A percentile compares a stretch with the other conserved stretches of the same genome.
phyloP scores from a whole-genome alignment of 2,888 invertebrate genomes.

The Lordiphosa andalusiaca region DNA sequence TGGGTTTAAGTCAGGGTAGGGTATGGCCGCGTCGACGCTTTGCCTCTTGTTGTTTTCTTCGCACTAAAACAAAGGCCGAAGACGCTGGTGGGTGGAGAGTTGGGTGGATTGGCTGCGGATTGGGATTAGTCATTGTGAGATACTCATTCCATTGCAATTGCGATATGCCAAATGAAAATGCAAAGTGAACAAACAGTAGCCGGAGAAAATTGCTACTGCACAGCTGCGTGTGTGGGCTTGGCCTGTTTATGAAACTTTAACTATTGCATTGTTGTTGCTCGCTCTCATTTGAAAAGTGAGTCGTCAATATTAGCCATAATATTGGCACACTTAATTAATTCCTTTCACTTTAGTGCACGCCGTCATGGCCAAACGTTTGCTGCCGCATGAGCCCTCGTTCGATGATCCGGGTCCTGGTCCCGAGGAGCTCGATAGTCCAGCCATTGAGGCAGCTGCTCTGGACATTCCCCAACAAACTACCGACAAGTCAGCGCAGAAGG shows the following conservation, averaged over 20 bases:
- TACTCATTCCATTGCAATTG: constrained; percentile 21
- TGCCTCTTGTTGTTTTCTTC: constrained; percentile 9
- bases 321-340: neutral
- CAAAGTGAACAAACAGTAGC: constrained; percentile 22
- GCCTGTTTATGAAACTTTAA: neutral
- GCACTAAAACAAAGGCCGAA: constrained; percentile 45
- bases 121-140: constrained; percentile 52
- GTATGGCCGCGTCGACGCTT: constrained; percentile 4
- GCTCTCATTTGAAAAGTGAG: constrained; percentile 20
- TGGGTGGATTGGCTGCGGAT: neutral
- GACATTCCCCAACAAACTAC: constrained; percentile 63
- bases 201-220: constrained; percentile 25
- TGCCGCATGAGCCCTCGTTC: constrained; percentile 62
- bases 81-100: no score
- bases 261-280: neutral
- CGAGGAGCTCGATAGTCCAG: constrained; percentile 78
- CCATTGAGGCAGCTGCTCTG: constrained; percentile 76
- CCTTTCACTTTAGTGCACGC: constrained; percentile 72
- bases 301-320: neutral
- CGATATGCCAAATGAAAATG: constrained; percentile 14
- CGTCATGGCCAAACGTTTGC: constrained; percentile 75
- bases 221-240: constrained; percentile 21
- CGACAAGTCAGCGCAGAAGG: constrained; percentile 60
- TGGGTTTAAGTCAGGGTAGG: neutral
- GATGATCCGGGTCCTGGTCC: constrained; percentile 56